Conservation (phyloP, 2,113 vertebrate species). For the Sterna hirundo region DNA sequence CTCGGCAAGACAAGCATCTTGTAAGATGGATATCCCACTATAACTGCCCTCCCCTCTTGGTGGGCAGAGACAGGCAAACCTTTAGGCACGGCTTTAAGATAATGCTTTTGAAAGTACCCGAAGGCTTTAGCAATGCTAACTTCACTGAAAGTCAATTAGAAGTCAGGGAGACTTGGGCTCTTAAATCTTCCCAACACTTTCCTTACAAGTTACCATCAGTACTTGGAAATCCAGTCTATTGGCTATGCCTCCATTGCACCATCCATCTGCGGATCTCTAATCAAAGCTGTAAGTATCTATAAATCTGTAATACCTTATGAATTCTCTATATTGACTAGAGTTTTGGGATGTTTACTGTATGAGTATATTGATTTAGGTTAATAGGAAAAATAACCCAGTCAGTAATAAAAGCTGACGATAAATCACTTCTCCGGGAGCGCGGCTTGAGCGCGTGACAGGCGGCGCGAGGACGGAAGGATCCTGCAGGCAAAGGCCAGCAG, state of each 20-base stretch:
- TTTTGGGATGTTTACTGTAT: constrained; percentile 44
- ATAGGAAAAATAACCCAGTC: constrained; percentile 39
- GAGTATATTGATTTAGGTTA: constrained; percentile 52
- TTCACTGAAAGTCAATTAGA: constrained; percentile 36
- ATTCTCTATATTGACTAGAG: constrained; percentile 42
- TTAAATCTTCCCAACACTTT: constrained; percentile 13
- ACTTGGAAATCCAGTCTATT: constrained; percentile 32
- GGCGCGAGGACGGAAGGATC: neutral
- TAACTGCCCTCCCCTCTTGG: neutral
- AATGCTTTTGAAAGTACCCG: neutral
- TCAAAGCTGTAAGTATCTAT: constrained; percentile 51
- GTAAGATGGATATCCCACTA: neutral
- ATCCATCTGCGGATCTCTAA: constrained; percentile 16
- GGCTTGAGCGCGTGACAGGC: rapidly evolving
- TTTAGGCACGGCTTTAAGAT: neutral
- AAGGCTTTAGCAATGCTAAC: neutral
- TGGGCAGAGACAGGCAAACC: neutral
- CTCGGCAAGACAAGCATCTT: neutral
- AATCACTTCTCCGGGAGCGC: neutral
- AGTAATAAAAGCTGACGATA: neutral
- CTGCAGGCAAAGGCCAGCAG: neutral
- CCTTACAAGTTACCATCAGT: constrained; percentile 13
- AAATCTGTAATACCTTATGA: constrained; percentile 49
- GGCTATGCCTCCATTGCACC: neutral
- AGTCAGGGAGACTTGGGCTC: neutral